Evolutionary conservation across 2,797 vertebrate genomes (phyloP), one percentile per base, ranked within the genome.

Genomic region (Notolepis coatsorum): DNA sequence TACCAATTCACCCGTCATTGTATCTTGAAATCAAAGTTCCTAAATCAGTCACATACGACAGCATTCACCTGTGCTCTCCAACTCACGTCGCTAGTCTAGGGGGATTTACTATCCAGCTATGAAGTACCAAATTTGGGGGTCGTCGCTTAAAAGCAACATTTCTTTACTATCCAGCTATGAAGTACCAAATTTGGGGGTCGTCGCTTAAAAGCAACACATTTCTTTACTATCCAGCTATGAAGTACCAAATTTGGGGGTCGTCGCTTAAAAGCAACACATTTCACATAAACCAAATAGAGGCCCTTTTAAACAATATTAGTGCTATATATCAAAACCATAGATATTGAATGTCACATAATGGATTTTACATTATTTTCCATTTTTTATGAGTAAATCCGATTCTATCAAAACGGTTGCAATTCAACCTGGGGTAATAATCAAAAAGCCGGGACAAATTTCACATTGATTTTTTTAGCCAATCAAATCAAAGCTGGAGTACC

Each of bases 121-220:
- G 7, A 85, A 81, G 84, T 88, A 91, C 87, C 79, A 85, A 72
- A 73, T 65, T 66, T 65, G 72, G 60, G 79, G 85, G 80, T 49
- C 48, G 69, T 67, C 27, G 56, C 65, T 80, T 15, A n/a, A n/a
- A n/a, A n/a, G n/a, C n/a, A n/a, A n/a, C n/a, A n/a, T n/a, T n/a
- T n/a, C n/a, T 63, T 77, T 39, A 75, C 61, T 69, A 73, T 65
- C 45, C 71, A 66, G 61, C 74, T 75, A 76, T 67, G 7, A 85
- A 81, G 84, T 88, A 91, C 87, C 79, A 85, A 72, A 73, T 65
- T 66, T 65, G 72, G 60, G 79, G 85, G 80, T 49, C 48, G 69
- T 67, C 27, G 56, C 65, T 80, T 15, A n/a, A n/a, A n/a, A n/a
- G n/a, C n/a, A n/a, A n/a, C n/a, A n/a, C n/a, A n/a, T n/a, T n/a